These are phyloP conservation scores for Sinocyclocheilus grahami DNA, from an alignment of 2,113 vertebrate species.

Conservation along the genomic window DNA sequence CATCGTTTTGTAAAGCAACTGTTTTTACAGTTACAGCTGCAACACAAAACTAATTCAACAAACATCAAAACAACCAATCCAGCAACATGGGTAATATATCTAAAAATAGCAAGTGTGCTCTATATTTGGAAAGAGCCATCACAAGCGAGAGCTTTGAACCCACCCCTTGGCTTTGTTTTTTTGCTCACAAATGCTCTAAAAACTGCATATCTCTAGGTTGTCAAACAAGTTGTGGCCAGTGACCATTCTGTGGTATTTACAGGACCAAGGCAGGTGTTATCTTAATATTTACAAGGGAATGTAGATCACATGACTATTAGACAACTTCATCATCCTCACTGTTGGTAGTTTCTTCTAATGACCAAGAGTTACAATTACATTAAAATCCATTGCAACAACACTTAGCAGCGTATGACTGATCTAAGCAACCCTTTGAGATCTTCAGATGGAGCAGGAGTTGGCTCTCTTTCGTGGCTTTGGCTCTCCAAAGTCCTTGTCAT, in stretches of 20 bases:
- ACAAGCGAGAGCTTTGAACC: constrained; percentile 22
- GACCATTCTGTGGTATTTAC: constrained; percentile 26
- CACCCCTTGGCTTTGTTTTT: constrained; percentile 37
- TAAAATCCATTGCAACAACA: not conserved
- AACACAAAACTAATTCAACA: constrained; percentile 47
- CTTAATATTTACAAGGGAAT: constrained; percentile 49
- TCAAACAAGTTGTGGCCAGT: constrained; percentile 54
- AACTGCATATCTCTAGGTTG: constrained; percentile 24
- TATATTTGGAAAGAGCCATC: constrained; percentile 31
- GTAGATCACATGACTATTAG: not conserved
- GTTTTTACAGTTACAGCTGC: constrained; percentile 4
- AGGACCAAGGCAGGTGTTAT: not conserved
- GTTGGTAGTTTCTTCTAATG: not conserved
- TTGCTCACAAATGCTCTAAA: constrained; percentile 33
- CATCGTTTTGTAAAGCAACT: constrained; percentile 28
- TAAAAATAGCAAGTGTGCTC: constrained; percentile 24
- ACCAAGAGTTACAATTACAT: not conserved
- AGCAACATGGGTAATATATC: constrained; percentile 5
- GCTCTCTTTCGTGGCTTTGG: constrained; percentile 91
- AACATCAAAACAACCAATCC: constrained; percentile 48
- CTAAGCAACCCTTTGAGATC: constrained; percentile 41
- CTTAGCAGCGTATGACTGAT: constrained; percentile 32
- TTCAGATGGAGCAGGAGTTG: constrained; percentile 95
- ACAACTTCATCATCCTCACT: not conserved
- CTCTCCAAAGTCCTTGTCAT: constrained; percentile 83